Percentiles rank a stretch among this genome's conserved stretches.
Evolutionary conservation across 35 echinoderm and acorn worm genomes (phyloP).

Genomic region (Amphiura filiformis): DNA sequence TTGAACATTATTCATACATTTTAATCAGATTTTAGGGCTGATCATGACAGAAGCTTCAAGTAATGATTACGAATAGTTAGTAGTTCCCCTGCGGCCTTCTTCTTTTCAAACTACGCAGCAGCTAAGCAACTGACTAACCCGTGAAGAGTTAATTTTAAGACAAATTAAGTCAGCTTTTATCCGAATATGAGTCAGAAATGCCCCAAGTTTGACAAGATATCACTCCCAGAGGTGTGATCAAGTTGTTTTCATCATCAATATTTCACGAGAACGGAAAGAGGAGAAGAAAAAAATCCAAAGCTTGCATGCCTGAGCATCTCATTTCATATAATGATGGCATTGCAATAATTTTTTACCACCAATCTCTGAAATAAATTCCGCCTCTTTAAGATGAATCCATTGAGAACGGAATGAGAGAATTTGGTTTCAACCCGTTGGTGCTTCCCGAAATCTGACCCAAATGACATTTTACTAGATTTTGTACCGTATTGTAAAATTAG

Average conservation of each 20-base stretch:
- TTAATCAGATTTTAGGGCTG: background rate
- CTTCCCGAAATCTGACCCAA: background rate
- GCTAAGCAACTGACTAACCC: background rate
- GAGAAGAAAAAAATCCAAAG: background rate
- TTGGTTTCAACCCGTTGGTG: background rate
- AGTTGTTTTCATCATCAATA: background rate
- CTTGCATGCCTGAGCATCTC: background rate
- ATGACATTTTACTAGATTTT: background rate
- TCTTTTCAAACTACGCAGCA: background rate
- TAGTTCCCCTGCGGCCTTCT: background rate
- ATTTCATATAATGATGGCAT: background rate
- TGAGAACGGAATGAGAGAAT: background rate
- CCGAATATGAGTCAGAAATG: background rate
- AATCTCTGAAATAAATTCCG: too few relatives aligned
- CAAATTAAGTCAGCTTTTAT: background rate
- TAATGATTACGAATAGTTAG: background rate
- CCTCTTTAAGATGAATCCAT: too few relatives aligned
- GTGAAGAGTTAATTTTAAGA: background rate
- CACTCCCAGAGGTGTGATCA: background rate
- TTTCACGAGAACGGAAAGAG: background rate
- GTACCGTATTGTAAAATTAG: too few relatives aligned
- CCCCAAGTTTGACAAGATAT: background rate
- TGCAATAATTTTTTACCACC: too few relatives aligned
- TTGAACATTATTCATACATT: background rate
- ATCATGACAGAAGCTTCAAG: background rate